Percentiles rank a stretch among this genome's conserved stretches.
Conservation (phyloP, 2,888 invertebrate genomes). For the Drosophila infuscata region DNA sequence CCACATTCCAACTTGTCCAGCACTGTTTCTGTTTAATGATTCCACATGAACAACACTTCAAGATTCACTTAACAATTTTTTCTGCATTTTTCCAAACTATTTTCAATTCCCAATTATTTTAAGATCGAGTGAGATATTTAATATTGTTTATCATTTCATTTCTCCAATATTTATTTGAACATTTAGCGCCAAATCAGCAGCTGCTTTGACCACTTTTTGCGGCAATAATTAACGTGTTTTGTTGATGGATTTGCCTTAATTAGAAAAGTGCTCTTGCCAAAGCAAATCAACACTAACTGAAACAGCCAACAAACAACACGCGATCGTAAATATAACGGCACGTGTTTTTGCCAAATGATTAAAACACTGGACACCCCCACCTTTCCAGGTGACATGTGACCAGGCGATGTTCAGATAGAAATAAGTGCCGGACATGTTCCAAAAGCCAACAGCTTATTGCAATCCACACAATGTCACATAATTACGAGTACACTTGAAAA, state of each 20-base stretch:
- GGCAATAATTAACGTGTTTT: conserved; percentile 54
- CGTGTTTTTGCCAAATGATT: conserved; percentile 45
- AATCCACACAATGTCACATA: conserved; percentile 47
- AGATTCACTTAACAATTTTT: background rate
- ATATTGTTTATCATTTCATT: conserved; percentile 18
- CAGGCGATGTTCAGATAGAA: conserved; percentile 21
- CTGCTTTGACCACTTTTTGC: conserved; percentile 7
- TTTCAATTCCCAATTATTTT: background rate
- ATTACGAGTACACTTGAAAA: conserved; percentile 12
- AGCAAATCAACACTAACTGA: conserved; percentile 5
- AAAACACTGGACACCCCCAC: conserved; percentile 1
- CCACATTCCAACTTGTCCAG: background rate
- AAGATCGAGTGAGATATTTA: background rate
- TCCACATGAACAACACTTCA: background rate
- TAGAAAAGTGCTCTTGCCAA: conserved; percentile 27
- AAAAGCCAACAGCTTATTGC: conserved; percentile 45
- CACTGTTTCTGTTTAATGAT: background rate
- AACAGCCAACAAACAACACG: conserved; percentile 53
- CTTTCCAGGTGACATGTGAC: conserved; percentile 24
- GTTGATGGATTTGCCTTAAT: conserved; percentile 20
- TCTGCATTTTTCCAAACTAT: background rate
- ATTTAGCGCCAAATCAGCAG: conserved; percentile 32
- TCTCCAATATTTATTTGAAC: conserved; percentile 21
- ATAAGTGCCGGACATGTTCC: conserved; percentile 18
- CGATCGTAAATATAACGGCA: conserved; percentile 60